Evolutionary conservation across 2,888 invertebrate species (phyloP).

Genomic region (Microplitis deprimator): DNA sequence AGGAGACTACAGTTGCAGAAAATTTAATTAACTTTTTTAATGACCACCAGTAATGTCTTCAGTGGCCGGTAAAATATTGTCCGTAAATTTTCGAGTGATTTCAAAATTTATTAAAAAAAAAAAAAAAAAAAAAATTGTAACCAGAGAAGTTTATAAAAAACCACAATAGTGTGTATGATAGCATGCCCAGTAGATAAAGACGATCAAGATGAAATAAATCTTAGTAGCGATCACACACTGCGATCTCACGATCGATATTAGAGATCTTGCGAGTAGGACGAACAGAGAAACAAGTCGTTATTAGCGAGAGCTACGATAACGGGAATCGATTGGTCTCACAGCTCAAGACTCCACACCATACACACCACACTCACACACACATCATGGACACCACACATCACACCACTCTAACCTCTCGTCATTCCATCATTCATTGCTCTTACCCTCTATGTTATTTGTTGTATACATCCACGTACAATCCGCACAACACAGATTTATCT

Average conservation of each 20-base stretch:
- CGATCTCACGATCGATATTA: slow-evolving; percentile 15
- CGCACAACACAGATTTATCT: background rate
- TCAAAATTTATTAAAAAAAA: no score
- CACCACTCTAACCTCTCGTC: slow-evolving; percentile 24
- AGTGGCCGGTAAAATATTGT: no score
- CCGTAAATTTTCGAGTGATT: no score
- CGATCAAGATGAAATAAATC: background rate
- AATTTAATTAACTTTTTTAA: no score
- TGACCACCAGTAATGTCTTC: no score
- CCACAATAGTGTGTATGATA: background rate
- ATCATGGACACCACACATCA: slow-evolving; percentile 9
- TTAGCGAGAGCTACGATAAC: slow-evolving; percentile 29
- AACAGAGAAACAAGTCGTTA: slow-evolving; percentile 30
- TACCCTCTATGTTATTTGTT: background rate
- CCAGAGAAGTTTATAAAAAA: background rate
- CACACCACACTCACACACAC: slow-evolving; percentile 19
- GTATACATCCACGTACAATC: background rate
- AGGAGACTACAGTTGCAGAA: no score
- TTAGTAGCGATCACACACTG: slow-evolving; percentile 11
- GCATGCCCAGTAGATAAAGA: no score
- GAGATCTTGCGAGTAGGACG: slow-evolving; percentile 11
- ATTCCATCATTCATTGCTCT: slow-evolving; percentile 37
- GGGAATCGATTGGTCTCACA: slow-evolving; percentile 38
- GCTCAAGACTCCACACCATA: slow-evolving; percentile 11
- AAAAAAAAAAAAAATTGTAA: no score